Base-by-base conservation (phyloP, 2,797 vertebrate species). In the Sebastes miniatus region DNA sequence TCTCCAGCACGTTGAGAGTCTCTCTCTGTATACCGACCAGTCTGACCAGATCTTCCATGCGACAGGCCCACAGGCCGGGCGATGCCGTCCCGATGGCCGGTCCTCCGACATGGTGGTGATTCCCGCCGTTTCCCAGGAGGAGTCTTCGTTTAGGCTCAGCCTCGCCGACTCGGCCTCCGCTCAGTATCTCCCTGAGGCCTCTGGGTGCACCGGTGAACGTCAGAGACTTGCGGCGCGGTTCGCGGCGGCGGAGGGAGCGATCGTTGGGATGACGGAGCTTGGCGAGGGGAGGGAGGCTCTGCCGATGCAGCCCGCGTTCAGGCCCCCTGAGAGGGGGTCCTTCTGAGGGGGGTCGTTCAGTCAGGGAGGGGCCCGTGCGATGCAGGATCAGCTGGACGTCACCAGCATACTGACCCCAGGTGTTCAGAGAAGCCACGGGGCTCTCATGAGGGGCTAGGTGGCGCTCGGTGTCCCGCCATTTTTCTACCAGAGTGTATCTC, bases 321-420 rank as follows among this genome's bases (percentile, higher is more conserved):
- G 98, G 98, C 62, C 96, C 94, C 56, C 97, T 94, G 13, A 93
- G 93, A 2, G 96, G 96, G 29, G 96, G 95, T 2, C 97, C 95
- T 75, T 99, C 98, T 0, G 97, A 98, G 0, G 98, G 97, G 16
- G 98, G 98, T 2, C 97, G 91, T 89, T 99, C 98, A 3, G 97
- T 97, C 54, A 99, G 95, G 0, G 98, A 98, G 0, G 99, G 98
- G 54, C 99, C 99, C 0, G 99, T 99, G 43, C 98, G 97, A 6
- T 97, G 96, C 67, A 99, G 95, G 79, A 99, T 97, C 1, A 99
- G 95, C 93, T 99, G 98, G 16, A 99, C 99, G 0, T 99, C 99
- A 8, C 98, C 97, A 0, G 99, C 98, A 31, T 99, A 99, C 87
- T 99, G 99, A 0, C 99, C 99, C 99, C 99, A 99, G 69, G 99